Conservation (phyloP, 2,113 vertebrate genomes). For the Empidonax alnorum region DNA sequence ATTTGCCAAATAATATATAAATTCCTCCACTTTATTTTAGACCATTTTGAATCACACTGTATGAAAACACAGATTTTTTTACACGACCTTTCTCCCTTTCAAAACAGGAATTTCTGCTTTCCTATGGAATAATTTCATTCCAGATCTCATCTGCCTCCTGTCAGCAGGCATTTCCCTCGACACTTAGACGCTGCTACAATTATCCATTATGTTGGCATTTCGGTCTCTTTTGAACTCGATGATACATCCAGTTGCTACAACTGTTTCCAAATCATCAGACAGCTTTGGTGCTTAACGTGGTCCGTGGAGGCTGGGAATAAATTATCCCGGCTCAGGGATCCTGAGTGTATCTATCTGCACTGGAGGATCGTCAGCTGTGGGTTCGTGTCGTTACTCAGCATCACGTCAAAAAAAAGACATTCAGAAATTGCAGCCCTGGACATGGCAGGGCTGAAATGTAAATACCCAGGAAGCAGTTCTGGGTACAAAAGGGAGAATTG, state of each 20-base stretch:
- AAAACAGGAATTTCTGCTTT: neutral
- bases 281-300: slow-evolving; percentile 2
- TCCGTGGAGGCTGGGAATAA: neutral
- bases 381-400: neutral
- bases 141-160: slow-evolving; percentile 26
- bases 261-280: slow-evolving; percentile 4
- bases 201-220: slow-evolving; percentile 36
- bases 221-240: slow-evolving; percentile 20
- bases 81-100: neutral
- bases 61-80: neutral
- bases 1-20: neutral
- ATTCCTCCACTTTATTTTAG: neutral
- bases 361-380: neutral
- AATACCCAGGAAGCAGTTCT: neutral
- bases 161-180: neutral
- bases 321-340: neutral
- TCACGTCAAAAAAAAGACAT: neutral
- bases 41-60: neutral
- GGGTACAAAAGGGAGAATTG: neutral
- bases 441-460: neutral
- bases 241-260: neutral
- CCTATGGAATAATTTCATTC: slow-evolving; percentile 8
- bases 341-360: neutral
- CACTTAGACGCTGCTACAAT: neutral
- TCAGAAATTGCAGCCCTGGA: fast-evolving